phyloP scores from a whole-genome alignment of 2,113 vertebrate species.

The Pomatorhinus ruficollis region DNA sequence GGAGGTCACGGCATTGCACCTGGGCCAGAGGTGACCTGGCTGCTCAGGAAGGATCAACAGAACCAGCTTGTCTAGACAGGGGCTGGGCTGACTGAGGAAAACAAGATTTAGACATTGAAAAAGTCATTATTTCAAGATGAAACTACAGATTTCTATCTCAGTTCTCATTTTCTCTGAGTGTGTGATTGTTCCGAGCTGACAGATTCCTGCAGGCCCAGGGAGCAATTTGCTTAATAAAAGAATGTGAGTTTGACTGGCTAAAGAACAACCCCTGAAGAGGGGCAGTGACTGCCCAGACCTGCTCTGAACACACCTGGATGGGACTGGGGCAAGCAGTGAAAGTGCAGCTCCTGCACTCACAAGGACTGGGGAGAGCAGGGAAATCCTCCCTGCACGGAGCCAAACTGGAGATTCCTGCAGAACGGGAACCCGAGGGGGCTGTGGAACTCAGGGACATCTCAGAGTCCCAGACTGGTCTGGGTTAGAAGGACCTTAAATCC shows the following conservation, averaged over 20 bases:
- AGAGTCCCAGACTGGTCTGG: no score
- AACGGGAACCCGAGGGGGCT: accelerated
- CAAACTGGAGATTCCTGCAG: not conserved
- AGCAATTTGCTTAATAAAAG: not conserved
- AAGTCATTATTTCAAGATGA: not conserved
- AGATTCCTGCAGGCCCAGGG: not conserved
- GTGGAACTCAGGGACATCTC: accelerated
- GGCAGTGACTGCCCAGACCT: not conserved
- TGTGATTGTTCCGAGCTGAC: not conserved
- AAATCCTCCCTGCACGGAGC: accelerated
- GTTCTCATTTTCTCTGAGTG: not conserved
- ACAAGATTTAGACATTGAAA: not conserved
- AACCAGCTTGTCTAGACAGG: not conserved
- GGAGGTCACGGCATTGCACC: not conserved
- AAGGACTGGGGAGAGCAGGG: accelerated
- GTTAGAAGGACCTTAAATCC: not conserved
- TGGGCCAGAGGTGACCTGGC: accelerated
- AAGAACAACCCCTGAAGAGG: not conserved
- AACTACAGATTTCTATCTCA: not conserved
- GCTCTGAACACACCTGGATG: not conserved
- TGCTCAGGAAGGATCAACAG: not conserved
- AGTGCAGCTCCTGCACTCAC: not conserved
- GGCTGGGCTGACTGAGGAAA: not conserved
- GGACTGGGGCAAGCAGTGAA: not conserved
- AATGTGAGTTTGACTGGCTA: not conserved